Evolutionary conservation across 2,113 vertebrate genomes (phyloP).

Genomic region (Macquaria australasica): DNA sequence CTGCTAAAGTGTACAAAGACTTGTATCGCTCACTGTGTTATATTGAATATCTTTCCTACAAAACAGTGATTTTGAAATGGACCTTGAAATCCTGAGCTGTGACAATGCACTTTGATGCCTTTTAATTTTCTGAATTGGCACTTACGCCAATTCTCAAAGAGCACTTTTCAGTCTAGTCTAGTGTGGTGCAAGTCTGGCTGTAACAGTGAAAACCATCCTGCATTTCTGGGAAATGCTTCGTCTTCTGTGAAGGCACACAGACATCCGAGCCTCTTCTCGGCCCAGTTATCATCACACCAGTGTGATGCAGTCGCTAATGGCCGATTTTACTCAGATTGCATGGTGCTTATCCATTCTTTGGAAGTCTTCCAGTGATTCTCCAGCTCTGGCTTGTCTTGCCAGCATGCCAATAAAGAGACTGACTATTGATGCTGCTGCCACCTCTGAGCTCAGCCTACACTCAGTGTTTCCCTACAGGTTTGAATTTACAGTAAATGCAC

Average conservation of each 20-base stretch:
- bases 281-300: conserved; percentile 23
- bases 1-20: too few relatives aligned
- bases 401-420: conserved; percentile 20
- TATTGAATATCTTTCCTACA: neutral
- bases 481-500: conserved; percentile 38
- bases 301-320: conserved; percentile 45
- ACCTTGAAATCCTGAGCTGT: conserved; percentile 3
- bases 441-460: conserved; percentile 42
- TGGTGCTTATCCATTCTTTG: conserved; percentile 45
- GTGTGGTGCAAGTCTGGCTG: neutral
- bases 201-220: neutral
- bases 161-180: neutral
- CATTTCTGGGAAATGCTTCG: conserved; percentile 41
- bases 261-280: neutral
- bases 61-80: neutral
- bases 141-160: neutral
- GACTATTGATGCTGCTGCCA: conserved; percentile 42
- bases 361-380: conserved; percentile 49
- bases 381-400: conserved; percentile 25
- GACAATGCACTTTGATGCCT: neutral
- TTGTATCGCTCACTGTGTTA: neutral
- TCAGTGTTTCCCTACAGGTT: conserved; percentile 28
- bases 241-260: conserved; percentile 3
- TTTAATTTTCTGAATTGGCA: conserved; percentile 14
- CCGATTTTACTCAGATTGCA: conserved; percentile 44